These are phyloP conservation scores for Scelioninae gen. 2 DNA, from an alignment of 2,888 invertebrate genomes.

Conservation along the genomic window DNA sequence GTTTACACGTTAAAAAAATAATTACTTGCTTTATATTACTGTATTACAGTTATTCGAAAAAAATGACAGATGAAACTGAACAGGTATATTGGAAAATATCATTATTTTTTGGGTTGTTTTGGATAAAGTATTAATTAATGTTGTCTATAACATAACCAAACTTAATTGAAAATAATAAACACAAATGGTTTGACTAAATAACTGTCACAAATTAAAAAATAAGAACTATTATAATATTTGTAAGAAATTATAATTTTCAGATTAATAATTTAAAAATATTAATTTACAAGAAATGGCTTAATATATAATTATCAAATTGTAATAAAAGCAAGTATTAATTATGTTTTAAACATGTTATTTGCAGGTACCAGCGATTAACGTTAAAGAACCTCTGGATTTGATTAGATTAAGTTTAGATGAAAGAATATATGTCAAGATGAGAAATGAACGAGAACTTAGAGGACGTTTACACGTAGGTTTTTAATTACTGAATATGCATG, in stretches of 20 bases:
- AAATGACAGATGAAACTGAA: conserved; percentile 72
- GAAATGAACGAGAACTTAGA: conserved; percentile 97
- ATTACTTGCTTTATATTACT: too few species aligned
- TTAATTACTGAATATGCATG: conserved; percentile 85
- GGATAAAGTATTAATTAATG: too few species aligned
- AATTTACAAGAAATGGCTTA: neutral
- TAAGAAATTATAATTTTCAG: too few species aligned
- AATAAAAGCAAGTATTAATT: neutral
- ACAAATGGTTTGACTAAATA: too few species aligned
- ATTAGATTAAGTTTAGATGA: conserved; percentile 98
- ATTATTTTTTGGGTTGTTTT: conserved; percentile 5
- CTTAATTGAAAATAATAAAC: neutral
- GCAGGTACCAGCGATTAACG: conserved; percentile 90
- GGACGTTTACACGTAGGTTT: conserved; percentile 92
- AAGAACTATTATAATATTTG: too few species aligned
- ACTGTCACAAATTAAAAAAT: too few species aligned
- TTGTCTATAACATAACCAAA: neutral
- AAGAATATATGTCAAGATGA: conserved; percentile 99
- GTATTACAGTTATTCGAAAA: too few species aligned
- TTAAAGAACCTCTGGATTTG: conserved; percentile 98
- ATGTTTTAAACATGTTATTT: conserved; percentile 3
- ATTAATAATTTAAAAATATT: neutral
- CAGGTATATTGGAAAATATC: conserved; percentile 65
- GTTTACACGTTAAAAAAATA: too few species aligned
- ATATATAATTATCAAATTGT: neutral